A percentile compares a stretch with the other conserved stretches of the same genome.
Conservation (phyloP, 2,797 vertebrate species). For the Ctenopoma multispine region DNA sequence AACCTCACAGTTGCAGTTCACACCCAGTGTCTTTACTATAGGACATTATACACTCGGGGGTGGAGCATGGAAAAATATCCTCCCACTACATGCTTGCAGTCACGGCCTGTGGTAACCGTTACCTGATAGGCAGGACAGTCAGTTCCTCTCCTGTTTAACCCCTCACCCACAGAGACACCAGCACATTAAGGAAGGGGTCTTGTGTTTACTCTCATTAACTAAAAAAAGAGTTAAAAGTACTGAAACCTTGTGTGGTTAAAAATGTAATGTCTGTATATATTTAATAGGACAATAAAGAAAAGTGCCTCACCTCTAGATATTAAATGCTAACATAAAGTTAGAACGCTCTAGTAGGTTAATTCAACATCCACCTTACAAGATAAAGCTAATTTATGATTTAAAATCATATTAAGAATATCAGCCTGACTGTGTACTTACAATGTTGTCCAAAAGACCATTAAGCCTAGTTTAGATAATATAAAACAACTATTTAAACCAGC, state of each 20-base stretch:
- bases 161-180: conserved; percentile 20
- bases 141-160: conserved; percentile 49
- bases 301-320: not conserved
- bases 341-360: not conserved
- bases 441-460: too few species aligned
- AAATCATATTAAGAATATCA: not conserved
- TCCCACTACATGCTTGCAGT: conserved; percentile 66
- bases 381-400: not conserved
- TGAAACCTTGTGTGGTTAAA: not conserved
- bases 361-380: not conserved
- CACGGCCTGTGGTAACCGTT: conserved; percentile 63
- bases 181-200: not conserved
- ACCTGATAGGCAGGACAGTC: conserved; percentile 66
- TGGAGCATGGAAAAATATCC: conserved; percentile 52
- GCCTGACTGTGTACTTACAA: not conserved
- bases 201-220: not conserved
- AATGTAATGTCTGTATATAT: not conserved
- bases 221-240: not conserved
- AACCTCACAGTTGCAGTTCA: conserved; percentile 60
- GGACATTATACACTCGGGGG: conserved; percentile 62
- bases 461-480: too few species aligned
- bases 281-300: not conserved
- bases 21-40: conserved; percentile 73
- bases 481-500: too few species aligned
- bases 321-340: not conserved